Conservation (phyloP, 2,888 invertebrate species). For the Cataglyphis livida region DNA sequence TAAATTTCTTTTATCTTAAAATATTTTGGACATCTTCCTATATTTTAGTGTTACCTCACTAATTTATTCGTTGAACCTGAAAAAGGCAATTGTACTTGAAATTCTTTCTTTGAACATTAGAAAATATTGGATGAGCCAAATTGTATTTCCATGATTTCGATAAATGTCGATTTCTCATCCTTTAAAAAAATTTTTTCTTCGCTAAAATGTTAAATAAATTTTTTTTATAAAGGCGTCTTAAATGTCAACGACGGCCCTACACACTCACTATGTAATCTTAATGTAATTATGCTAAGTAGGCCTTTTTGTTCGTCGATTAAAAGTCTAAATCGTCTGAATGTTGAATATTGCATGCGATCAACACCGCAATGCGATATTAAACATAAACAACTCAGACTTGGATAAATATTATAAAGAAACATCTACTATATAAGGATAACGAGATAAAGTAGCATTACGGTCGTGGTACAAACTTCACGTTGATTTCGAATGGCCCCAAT, state of each 20-base stretch:
- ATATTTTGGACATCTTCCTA: conserved; percentile 2
- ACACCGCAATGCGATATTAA: conserved; percentile 45
- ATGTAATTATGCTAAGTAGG: conserved; percentile 79
- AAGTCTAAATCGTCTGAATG: conserved; percentile 66
- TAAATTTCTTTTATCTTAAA: conserved; percentile 4
- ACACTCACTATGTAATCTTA: conserved; percentile 65
- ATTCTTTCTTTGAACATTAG: conserved; percentile 1
- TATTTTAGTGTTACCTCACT: neutral
- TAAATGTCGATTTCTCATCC: neutral
- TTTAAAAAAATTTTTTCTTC: conserved; percentile 16
- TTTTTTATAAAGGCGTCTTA: conserved; percentile 61
- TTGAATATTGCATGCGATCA: conserved; percentile 58
- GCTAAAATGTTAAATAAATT: conserved; percentile 25
- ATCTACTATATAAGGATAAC: conserved; percentile 69
- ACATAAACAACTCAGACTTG: conserved; percentile 1
- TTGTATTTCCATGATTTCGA: neutral
- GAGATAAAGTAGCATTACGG: conserved; percentile 67
- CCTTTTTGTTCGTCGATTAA: conserved; percentile 79
- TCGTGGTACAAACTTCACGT: conserved; percentile 82
- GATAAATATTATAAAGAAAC: conserved; percentile 68
- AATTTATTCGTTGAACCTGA: neutral
- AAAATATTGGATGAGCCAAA: conserved; percentile 2
- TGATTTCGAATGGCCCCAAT: conserved; percentile 84
- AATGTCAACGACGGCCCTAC: conserved; percentile 60
- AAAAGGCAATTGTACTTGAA: conserved; percentile 29